These are phyloP conservation scores for Lepeophtheirus salmonis DNA, from an alignment of 1,140 invertebrate species.

Conservation along the genomic window DNA sequence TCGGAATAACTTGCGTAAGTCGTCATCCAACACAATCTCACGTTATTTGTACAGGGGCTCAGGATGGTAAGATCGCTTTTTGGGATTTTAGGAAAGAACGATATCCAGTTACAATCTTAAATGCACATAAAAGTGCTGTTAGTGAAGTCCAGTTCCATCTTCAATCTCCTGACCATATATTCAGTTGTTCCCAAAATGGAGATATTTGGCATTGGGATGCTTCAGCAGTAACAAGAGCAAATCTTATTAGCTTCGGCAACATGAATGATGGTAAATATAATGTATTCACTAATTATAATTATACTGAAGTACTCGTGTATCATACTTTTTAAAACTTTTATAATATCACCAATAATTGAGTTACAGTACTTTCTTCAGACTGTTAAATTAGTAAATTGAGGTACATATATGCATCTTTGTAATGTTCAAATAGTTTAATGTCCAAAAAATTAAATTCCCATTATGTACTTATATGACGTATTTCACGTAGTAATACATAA, in stretches of 20 bases:
- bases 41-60: background rate
- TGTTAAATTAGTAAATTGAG: no score
- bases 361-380: no score
- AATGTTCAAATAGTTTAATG: no score
- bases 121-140: background rate
- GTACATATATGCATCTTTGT: no score
- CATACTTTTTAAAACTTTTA: no score
- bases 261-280: background rate
- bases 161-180: constrained; percentile 5
- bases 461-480: no score
- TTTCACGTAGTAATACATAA: no score
- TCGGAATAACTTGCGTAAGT: background rate
- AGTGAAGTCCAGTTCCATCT: constrained; percentile 2
- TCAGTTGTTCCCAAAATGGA: constrained; percentile 10
- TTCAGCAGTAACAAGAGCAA: background rate
- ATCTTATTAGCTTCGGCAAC: background rate
- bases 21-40: background rate
- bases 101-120: constrained; percentile 3
- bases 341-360: no score
- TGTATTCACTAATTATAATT: no score
- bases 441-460: no score
- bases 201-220: constrained; percentile 6
- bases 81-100: background rate
- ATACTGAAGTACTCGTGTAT: no score
- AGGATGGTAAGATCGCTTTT: constrained; percentile 1